Evolutionary conservation across 2,113 vertebrate genomes (phyloP), one percentile per base, ranked within the genome.

Genomic region (Myiozetetes cayanensis): DNA sequence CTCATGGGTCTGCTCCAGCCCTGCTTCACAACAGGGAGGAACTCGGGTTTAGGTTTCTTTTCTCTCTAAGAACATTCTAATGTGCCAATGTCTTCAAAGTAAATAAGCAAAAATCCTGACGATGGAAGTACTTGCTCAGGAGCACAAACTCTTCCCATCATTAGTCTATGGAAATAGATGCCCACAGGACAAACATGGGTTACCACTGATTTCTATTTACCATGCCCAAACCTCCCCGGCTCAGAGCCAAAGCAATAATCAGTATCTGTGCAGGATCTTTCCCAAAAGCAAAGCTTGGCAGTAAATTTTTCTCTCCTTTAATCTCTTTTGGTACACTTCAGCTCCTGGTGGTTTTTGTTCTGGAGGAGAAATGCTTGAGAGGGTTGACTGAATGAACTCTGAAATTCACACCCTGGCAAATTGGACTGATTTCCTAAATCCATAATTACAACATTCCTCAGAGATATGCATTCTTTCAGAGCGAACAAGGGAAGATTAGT

Each of bases 391-490:
- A 95, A 94, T 95, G 91, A 94, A 90, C 93, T 74, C 85, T 91
- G 95, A 95, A 96, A 97, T 97, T 95, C 95, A 96, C 96, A 96
- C 93, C 90, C 94, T 65, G 44, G 88, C 95, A 96, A 94, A 90
- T 17, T 88, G 87, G 71, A 67, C 94, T 76, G 94, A 95, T 96
- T 96, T 96, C 87, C 95, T 94, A 94, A 94, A 97, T 94, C 96
- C 96, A 94, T 94, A 96, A 97, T 97, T 94, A 85, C 95, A 89
- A 75, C 93, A 93, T 96, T 95, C 95, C 93, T 93, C 72, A 90
- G 96, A 96, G 84, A 96, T 89, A 91, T 17, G 59, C 92, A 93
- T 97, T 96, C 96, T 85, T 97, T 82, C 87, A 74, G 88, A 78
- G 58, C 0, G 18, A 96, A 95, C 72, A 65, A 84, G 92, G 58